Evolutionary conservation across 2,113 vertebrate species (phyloP).

Genomic region (Stegostoma tigrinum): DNA sequence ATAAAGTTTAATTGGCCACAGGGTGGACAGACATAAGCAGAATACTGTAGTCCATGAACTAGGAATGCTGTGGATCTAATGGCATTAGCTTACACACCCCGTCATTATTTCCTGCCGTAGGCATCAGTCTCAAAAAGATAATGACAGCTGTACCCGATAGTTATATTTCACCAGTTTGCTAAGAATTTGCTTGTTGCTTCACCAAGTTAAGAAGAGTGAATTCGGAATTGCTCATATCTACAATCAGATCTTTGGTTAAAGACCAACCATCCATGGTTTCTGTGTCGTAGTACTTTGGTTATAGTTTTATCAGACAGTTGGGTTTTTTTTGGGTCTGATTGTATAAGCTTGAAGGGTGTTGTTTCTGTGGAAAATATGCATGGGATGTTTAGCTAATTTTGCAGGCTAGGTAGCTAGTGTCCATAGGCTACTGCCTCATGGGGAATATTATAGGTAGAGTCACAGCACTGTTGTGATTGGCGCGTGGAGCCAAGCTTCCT

Average conservation of each 20-base stretch:
- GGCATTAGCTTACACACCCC: neutral
- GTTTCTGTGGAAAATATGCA: neutral
- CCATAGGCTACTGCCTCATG: neutral
- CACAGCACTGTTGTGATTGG: neutral
- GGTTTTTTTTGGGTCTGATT: neutral
- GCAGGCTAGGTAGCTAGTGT: neutral
- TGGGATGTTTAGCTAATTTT: neutral
- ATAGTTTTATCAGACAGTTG: neutral
- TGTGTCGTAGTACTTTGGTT: neutral
- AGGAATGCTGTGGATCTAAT: neutral
- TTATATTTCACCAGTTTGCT: neutral
- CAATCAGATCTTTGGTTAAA: slow-evolving; percentile 23
- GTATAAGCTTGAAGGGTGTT: neutral
- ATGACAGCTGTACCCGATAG: neutral
- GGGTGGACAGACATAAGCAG: neutral
- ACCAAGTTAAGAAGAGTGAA: neutral
- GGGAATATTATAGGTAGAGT: neutral
- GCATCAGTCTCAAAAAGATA: neutral
- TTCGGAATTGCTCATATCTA: neutral
- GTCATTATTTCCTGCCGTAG: neutral
- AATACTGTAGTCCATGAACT: neutral
- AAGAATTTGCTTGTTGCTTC: neutral
- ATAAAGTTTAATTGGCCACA: neutral
- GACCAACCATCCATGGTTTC: neutral
- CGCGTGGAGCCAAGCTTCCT: neutral